phyloP scores from a whole-genome alignment of 2,888 invertebrate species.

The Alentia gelatinosa region DNA sequence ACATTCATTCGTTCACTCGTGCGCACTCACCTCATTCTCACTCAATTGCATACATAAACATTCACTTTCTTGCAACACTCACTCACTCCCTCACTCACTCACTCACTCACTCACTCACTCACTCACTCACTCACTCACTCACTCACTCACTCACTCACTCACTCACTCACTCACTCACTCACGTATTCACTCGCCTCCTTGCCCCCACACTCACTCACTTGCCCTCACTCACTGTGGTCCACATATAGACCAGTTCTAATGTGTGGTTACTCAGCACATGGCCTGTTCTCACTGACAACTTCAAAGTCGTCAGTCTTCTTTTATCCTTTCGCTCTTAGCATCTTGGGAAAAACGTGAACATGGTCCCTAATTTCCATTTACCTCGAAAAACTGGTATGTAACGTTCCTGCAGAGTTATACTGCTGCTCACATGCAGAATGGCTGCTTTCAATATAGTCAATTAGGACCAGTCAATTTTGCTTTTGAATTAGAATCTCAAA shows the following conservation, averaged over 20 bases:
- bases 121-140: conserved; percentile 54
- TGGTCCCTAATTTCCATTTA: neutral
- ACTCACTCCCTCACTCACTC: conserved; percentile 7
- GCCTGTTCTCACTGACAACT: neutral
- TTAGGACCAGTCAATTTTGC: too few relatives aligned
- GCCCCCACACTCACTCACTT: neutral
- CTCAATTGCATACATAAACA: too few relatives aligned
- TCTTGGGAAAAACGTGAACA: neutral
- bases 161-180: conserved; percentile 50
- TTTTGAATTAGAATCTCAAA: too few relatives aligned
- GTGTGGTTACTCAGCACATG: neutral
- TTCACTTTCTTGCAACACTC: neutral
- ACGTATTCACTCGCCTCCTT: neutral
- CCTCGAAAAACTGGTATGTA: too few relatives aligned
- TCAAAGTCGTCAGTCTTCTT: neutral
- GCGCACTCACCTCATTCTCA: too few relatives aligned
- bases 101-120: conserved; percentile 35
- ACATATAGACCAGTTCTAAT: too few relatives aligned
- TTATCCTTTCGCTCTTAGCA: neutral
- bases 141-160: conserved; percentile 50
- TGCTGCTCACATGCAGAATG: too few relatives aligned
- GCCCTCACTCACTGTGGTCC: neutral
- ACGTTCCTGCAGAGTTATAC: too few relatives aligned
- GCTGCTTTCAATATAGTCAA: too few relatives aligned
- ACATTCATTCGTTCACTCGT: too few relatives aligned